Evolutionary conservation across 2,113 vertebrate species (phyloP).

Genomic region (Amphiprion percula): DNA sequence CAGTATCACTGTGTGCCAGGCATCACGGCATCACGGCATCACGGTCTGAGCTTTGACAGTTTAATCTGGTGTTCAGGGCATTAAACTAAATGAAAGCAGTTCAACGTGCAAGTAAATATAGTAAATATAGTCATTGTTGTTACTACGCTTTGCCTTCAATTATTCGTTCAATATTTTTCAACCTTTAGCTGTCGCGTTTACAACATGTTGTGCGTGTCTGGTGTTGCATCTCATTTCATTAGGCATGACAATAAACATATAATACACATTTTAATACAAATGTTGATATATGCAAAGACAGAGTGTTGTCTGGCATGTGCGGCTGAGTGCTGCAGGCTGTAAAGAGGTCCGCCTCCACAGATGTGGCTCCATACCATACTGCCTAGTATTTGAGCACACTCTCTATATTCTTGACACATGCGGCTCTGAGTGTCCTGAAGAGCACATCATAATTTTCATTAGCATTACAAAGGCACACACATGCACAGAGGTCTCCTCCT

Average conservation of each 20-base stretch:
- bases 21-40: conserved; percentile 13
- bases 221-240: neutral
- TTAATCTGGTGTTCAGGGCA: conserved; percentile 21
- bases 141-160: conserved; percentile 7
- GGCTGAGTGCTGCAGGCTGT: conserved; percentile 7
- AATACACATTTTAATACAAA: neutral
- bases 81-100: conserved; percentile 8
- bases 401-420: conserved; percentile 17
- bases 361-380: neutral
- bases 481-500: conserved; percentile 35
- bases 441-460: conserved; percentile 33
- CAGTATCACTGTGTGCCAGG: neutral
- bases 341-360: conserved; percentile 6
- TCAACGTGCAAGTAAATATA: conserved; percentile 15
- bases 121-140: conserved; percentile 11
- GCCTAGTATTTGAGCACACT: neutral
- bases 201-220: neutral
- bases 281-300: neutral
- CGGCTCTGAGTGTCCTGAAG: conserved; percentile 12
- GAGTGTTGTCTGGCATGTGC: neutral
- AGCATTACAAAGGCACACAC: conserved; percentile 47
- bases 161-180: neutral
- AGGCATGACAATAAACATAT: neutral
- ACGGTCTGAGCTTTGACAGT: conserved; percentile 9
- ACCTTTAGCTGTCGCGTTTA: neutral